phyloP scores from a whole-genome alignment of 2,888 invertebrate genomes.

The Ochlodes sylvanus region DNA sequence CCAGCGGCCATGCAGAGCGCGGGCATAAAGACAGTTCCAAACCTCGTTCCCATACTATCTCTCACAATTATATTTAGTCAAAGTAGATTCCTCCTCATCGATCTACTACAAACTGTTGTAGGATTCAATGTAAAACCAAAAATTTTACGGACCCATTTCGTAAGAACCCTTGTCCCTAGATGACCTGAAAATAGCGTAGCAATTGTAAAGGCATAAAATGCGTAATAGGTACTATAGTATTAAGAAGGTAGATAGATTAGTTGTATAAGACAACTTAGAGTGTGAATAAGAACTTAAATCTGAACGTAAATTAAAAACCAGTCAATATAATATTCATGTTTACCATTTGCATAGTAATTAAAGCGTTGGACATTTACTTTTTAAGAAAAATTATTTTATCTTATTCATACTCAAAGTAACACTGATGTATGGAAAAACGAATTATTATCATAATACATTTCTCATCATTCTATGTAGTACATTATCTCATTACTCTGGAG shows the following conservation, averaged over 20 bases:
- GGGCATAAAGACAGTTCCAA: constrained; percentile 55
- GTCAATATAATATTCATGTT: too few species aligned
- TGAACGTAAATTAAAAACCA: not conserved
- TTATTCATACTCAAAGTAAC: constrained; percentile 41
- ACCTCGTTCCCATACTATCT: constrained; percentile 50
- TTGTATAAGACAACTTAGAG: constrained; percentile 30
- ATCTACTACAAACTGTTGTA: constrained; percentile 11
- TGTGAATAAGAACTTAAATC: constrained; percentile 27
- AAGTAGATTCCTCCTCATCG: constrained; percentile 45
- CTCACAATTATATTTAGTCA: constrained; percentile 51
- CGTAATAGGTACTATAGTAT: constrained; percentile 37
- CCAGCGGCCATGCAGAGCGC: constrained; percentile 87
- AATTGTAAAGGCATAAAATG: constrained; percentile 54
- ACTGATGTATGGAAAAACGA: constrained; percentile 68
- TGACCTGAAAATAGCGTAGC: constrained; percentile 58
- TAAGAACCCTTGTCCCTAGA: constrained; percentile 55
- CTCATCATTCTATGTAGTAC: constrained; percentile 28
- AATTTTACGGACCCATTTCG: constrained; percentile 21
- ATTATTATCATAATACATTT: constrained; percentile 61
- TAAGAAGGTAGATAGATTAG: constrained; percentile 44
- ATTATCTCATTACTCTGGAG: constrained; percentile 33
- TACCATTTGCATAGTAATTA: too few species aligned
- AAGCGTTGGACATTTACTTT: not conserved
- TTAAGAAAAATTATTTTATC: not conserved
- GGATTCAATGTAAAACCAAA: constrained; percentile 27